Evolutionary conservation across 2,113 vertebrate species (phyloP).

Genomic region (Bubo blakistoni): DNA sequence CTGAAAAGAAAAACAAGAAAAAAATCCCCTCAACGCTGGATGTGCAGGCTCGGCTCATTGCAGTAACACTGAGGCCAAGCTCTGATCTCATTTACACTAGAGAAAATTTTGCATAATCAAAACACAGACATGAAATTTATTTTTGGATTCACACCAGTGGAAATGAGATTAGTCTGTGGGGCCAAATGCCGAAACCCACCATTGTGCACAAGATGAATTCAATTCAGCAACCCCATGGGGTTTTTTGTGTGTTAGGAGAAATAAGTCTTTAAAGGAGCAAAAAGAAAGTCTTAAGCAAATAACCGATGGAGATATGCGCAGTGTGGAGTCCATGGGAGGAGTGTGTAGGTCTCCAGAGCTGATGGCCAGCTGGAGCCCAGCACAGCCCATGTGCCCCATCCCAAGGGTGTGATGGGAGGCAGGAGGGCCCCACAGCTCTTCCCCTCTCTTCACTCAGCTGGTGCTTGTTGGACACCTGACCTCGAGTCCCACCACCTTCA

Average conservation of each 20-base stretch:
- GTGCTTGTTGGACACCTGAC: not conserved
- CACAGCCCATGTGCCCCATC: not conserved
- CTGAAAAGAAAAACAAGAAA: slow-evolving; percentile 34
- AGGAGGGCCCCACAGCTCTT: not conserved
- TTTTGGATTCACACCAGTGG: not conserved
- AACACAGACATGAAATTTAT: not conserved
- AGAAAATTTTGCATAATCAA: slow-evolving; percentile 5
- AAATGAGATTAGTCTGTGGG: not conserved
- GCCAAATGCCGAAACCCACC: not conserved
- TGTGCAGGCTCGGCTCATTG: not conserved
- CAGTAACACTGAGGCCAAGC: not conserved
- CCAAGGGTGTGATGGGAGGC: rapidly evolving
- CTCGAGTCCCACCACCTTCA: not conserved
- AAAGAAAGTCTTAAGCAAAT: not conserved
- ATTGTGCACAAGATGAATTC: not conserved
- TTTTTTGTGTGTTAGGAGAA: not conserved
- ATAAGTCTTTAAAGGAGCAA: not conserved
- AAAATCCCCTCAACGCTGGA: not conserved
- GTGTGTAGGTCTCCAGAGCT: not conserved
- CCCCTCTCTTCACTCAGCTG: rapidly evolving
- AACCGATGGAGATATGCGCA: not conserved
- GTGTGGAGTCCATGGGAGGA: not conserved
- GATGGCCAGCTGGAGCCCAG: not conserved
- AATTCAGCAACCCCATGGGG: not conserved
- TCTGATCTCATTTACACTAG: not conserved